Base-by-base conservation (phyloP, 2,797 vertebrate species). In the Emys orbicularis region DNA sequence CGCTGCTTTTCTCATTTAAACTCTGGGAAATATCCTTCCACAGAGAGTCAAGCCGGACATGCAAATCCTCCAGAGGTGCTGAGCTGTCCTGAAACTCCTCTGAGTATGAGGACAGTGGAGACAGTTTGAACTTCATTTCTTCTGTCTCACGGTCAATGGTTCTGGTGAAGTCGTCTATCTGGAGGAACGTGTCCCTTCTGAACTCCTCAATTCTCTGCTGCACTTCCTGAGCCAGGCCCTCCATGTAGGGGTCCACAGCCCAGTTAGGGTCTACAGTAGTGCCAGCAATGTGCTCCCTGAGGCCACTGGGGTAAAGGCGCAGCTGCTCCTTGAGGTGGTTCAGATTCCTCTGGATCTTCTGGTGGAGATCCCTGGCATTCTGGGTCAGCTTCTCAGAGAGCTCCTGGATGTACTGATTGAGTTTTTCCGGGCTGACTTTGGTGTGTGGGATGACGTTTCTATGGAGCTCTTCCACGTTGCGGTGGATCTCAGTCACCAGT, bases 201-300 rank as follows among this genome's bases (percentile, higher is more conserved):
- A 98, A 98, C 3, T 85, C 91, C 94, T 99, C 98, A 79, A 99
- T 86, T 8, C 96, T 98, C 41, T 23, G 34, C 49, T 97, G 98
- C 80, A 99, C 97, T 79, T 95, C n/a, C 2, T 98, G 97, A 7
- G 99, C 37, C 16, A 99, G 98, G 96, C 98, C 98, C 91, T 99
- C 98, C 23, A 98, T 81, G 1, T 98, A 99, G 81, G 56, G 27
- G 1, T 53, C 27, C 0, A 98, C 2, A 44, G 41, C 68, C 86
- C 10, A 37, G 29, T 7, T 15, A 7, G 34, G 37, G 27, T 97
- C 72, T 2, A 27, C 3, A 4, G 53, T 23, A 31, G 29, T 4
- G 5, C 76, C 25, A 12, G 50, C 31, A 52, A 53, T 12, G 31
- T 2, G 56, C n/a, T 47, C 34, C 77, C 2, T 76, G 1, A 4